A percentile compares a stretch with the other conserved stretches of the same genome.
Evolutionary conservation across 2,888 invertebrate genomes (phyloP).

Genomic region (Nephrotoma appendiculata): DNA sequence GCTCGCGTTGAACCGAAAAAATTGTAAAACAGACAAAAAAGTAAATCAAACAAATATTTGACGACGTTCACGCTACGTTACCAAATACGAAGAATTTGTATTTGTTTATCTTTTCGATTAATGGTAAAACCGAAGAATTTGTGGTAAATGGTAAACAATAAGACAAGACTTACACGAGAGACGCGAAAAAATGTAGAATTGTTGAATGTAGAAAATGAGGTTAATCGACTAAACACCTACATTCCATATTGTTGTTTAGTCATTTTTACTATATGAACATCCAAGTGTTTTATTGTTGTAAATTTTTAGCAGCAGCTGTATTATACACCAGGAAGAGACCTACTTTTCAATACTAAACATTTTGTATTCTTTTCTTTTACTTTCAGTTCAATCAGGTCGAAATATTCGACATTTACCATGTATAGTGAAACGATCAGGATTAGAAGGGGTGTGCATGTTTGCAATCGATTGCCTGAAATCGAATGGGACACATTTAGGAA

Average conservation of each 20-base stretch:
- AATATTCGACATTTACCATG: conserved; percentile 84
- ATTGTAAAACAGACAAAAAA: not conserved
- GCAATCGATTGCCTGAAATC: conserved; percentile 83
- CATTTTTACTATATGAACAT: not conserved
- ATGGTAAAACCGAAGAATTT: not conserved
- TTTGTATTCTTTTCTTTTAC: conserved; percentile 26
- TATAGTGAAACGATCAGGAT: conserved; percentile 61
- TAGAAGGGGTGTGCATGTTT: conserved; percentile 84
- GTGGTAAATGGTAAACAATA: not conserved
- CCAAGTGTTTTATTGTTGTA: not conserved
- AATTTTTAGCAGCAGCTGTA: not conserved
- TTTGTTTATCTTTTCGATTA: not conserved
- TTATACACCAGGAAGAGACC: not conserved
- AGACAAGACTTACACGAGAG: not conserved
- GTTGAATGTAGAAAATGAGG: not conserved
- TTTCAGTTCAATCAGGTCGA: conserved; percentile 63
- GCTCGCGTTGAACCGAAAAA: not conserved
- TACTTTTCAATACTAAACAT: not conserved
- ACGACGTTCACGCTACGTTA: not conserved
- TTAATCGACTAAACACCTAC: not conserved
- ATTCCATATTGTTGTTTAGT: not conserved
- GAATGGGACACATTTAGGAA: conserved; percentile 81
- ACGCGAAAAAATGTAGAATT: not conserved
- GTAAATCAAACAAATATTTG: not conserved
- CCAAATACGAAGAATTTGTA: not conserved